phyloP scores from a whole-genome alignment of 2,113 vertebrate genomes.

The Vidua macroura region DNA sequence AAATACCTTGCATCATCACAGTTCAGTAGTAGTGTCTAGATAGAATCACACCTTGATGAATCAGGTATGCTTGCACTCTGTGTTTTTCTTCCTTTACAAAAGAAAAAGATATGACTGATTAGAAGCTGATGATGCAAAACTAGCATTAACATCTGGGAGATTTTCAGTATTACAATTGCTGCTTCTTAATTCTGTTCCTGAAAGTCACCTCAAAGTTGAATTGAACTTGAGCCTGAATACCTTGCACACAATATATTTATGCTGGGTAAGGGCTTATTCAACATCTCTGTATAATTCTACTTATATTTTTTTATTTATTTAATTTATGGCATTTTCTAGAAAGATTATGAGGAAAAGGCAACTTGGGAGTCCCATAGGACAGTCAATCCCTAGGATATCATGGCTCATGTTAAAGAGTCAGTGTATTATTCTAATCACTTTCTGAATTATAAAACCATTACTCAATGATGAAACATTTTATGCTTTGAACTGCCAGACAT shows the following conservation, averaged over 20 bases:
- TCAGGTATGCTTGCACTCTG: neutral
- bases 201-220: neutral
- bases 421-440: neutral
- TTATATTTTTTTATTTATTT: conserved; percentile 27
- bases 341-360: neutral
- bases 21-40: neutral
- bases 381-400: neutral
- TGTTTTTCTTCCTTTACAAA: neutral
- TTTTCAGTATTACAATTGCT: neutral
- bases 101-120: neutral
- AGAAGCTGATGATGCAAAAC: neutral
- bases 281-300: conserved; percentile 61
- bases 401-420: neutral
- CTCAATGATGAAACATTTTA: neutral
- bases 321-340: conserved; percentile 14
- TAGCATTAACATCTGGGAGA: neutral
- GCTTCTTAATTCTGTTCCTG: neutral
- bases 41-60: neutral
- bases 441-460: neutral
- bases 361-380: neutral
- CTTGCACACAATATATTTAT: conserved; percentile 39
- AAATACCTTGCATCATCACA: neutral
- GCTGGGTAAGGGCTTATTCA: neutral
- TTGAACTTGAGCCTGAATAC: neutral
- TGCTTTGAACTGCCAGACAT: neutral